Conservation (phyloP, 2,888 invertebrate species). For the Byasa hedistus region DNA sequence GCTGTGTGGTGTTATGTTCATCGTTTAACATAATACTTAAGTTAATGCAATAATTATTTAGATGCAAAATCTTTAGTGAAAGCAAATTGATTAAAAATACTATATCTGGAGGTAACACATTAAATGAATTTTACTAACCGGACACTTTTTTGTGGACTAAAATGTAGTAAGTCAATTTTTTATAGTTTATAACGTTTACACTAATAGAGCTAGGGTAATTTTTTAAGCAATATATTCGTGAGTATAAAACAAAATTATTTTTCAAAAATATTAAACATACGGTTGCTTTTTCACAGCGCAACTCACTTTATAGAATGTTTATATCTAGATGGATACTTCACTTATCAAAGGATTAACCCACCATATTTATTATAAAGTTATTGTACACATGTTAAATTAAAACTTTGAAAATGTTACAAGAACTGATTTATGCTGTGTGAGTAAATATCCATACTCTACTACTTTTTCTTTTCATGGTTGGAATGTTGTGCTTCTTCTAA, state of each 20-base stretch:
- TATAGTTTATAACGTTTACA: conserved; percentile 34
- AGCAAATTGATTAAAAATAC: background rate
- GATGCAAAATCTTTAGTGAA: background rate
- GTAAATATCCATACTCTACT: too few relatives aligned
- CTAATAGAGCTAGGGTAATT: conserved; percentile 38
- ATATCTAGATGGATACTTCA: background rate
- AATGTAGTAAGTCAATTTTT: conserved; percentile 27
- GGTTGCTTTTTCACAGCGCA: background rate
- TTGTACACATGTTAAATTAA: too few relatives aligned
- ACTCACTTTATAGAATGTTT: background rate
- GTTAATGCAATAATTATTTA: background rate
- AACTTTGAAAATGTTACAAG: too few relatives aligned
- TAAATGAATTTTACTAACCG: background rate
- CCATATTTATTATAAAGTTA: background rate
- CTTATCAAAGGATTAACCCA: background rate
- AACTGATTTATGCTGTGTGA: too few relatives aligned
- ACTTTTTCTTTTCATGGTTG: too few relatives aligned
- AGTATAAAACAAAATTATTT: conserved; percentile 3
- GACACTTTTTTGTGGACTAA: conserved; percentile 16
- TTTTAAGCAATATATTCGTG: conserved; percentile 37
- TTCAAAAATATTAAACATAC: background rate
- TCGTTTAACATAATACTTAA: background rate
- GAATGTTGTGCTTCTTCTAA: too few relatives aligned
- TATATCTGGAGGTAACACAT: background rate
- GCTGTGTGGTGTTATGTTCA: background rate